Evolutionary conservation across 2,113 vertebrate genomes (phyloP).

Genomic region (Pelecanus crispus): DNA sequence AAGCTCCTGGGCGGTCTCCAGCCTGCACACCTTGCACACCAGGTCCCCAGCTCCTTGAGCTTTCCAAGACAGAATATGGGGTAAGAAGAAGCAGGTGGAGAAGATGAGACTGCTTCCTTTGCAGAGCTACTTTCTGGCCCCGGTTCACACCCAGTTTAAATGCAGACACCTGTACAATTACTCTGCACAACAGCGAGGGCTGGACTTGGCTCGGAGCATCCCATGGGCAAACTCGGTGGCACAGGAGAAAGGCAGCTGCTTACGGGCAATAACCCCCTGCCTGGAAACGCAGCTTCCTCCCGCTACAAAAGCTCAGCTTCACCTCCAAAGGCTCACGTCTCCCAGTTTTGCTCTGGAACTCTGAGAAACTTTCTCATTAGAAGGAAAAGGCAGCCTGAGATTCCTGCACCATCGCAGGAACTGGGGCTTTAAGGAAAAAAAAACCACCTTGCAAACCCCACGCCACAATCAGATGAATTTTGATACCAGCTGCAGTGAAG

Average conservation of each 20-base stretch:
- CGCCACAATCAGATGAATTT: neutral
- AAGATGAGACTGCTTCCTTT: neutral
- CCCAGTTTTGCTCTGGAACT: neutral
- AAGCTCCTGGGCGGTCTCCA: neutral
- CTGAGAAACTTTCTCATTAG: neutral
- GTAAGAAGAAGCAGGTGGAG: neutral
- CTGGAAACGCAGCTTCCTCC: neutral
- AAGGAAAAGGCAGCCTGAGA: neutral
- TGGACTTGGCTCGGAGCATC: neutral
- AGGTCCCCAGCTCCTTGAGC: too few species aligned
- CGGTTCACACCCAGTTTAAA: neutral
- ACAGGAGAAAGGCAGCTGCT: neutral
- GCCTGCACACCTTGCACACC: neutral
- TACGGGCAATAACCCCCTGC: neutral
- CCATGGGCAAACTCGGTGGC: neutral
- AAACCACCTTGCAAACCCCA: neutral
- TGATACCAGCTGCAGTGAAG: neutral
- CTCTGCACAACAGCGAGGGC: neutral
- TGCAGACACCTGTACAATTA: neutral
- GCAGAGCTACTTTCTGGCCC: neutral
- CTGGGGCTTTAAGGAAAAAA: neutral
- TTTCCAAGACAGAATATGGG: neutral
- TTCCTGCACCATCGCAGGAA: neutral
- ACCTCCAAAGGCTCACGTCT: neutral
- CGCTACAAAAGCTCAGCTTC: neutral